phyloP scores from a whole-genome alignment of 2,888 invertebrate species.

The Synanthedon vespiformis region DNA sequence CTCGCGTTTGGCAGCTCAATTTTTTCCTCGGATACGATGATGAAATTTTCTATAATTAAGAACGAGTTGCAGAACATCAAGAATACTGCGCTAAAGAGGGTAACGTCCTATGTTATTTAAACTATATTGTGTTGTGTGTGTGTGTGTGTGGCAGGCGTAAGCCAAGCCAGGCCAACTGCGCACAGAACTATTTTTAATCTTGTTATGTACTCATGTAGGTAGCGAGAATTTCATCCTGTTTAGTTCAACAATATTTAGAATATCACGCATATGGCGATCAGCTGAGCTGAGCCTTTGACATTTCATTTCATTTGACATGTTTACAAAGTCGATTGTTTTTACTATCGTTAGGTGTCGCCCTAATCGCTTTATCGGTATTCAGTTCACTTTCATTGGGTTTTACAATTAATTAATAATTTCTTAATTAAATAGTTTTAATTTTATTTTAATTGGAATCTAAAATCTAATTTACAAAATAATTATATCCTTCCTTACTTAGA shows the following conservation, averaged over 20 bases:
- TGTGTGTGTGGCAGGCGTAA: conserved; percentile 38
- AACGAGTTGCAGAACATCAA: conserved; percentile 98
- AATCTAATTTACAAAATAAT: too few relatives aligned
- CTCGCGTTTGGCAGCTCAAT: conserved; percentile 91
- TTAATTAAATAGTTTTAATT: too few relatives aligned
- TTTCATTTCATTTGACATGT: conserved; percentile 59
- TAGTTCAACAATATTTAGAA: conserved; percentile 19
- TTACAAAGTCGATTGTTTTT: conserved; percentile 41
- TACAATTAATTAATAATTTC: too few relatives aligned
- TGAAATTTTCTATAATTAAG: conserved; percentile 96
- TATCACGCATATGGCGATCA: conserved; percentile 53
- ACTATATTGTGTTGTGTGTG: conserved; percentile 27
- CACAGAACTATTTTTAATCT: conserved; percentile 62
- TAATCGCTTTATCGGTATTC: conserved; percentile 5
- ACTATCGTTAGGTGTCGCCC: conserved; percentile 52
- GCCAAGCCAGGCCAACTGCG: conserved; percentile 46
- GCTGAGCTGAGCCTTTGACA: conserved; percentile 67
- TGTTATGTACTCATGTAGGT: conserved; percentile 34
- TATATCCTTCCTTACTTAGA: too few relatives aligned
- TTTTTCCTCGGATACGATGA: conserved; percentile 96
- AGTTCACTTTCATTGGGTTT: too few relatives aligned
- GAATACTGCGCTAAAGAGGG: conserved; percentile 96
- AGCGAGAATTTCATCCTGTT: conserved; percentile 14
- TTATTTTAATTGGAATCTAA: too few relatives aligned
- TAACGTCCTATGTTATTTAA: conserved; percentile 74